Conservation (phyloP, 2,113 vertebrate genomes). For the Gallinago paraguaiae region DNA sequence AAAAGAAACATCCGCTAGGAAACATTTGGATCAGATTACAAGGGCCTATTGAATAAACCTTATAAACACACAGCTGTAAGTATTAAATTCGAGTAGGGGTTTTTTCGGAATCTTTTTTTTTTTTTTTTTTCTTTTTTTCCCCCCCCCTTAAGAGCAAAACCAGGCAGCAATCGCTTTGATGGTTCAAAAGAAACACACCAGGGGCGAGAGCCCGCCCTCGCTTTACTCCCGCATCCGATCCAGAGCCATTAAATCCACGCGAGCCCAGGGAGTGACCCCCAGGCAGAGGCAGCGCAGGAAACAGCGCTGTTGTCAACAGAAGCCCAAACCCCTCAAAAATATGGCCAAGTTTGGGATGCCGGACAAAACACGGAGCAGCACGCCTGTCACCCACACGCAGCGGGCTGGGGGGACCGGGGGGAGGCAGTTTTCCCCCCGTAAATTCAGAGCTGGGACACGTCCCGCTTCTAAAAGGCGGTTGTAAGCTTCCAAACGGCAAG, state of each 20-base stretch:
- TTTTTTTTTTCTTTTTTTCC: background rate
- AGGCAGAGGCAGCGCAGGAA: conserved; percentile 5
- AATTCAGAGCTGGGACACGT: background rate
- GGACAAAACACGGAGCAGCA: background rate
- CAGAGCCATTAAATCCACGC: conserved; percentile 43
- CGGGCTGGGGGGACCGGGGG: background rate
- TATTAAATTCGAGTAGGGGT: conserved; percentile 74
- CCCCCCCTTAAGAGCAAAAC: conserved; percentile 30
- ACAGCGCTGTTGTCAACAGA: conserved; percentile 26
- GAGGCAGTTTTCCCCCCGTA: background rate
- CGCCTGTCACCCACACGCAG: conserved; percentile 22
- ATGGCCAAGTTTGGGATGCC: conserved; percentile 16
- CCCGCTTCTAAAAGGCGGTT: background rate
- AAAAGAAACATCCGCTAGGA: conserved; percentile 84
- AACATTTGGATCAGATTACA: conserved; percentile 84
- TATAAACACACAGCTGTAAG: conserved; percentile 81
- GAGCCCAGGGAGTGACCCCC: conserved; percentile 30
- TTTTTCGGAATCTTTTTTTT: background rate
- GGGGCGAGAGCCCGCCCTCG: conserved; percentile 48
- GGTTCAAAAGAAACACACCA: conserved; percentile 67
- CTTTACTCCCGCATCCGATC: conserved; percentile 50
- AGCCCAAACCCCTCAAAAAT: conserved; percentile 46
- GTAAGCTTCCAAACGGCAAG: background rate
- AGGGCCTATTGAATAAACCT: conserved; percentile 80
- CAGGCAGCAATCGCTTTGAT: conserved; percentile 68